Evolutionary conservation across 2,888 invertebrate genomes (phyloP), one percentile per base, ranked within the genome.

Genomic region (Drosophila pseudotalamancana): DNA sequence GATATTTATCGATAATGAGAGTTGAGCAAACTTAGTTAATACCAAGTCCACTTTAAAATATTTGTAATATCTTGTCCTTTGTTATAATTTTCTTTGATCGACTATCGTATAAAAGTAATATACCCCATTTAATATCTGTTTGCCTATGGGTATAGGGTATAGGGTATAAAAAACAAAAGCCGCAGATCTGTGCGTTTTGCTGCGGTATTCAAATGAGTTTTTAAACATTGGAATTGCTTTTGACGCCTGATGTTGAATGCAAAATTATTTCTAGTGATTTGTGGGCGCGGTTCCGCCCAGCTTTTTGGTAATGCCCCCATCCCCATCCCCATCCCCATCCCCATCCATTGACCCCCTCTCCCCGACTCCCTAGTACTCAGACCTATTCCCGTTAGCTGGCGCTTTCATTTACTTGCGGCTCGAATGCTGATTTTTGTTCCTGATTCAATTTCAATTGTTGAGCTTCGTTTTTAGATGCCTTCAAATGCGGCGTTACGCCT

Each of bases 201-300:
- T 49, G 62, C 54, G 79, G 77, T 57, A 77, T 77, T 77, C 72
- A 79, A 77, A 77, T 79, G 80, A 77, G 77, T 77, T 77, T 77
- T 79, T 79, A 77, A 77, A 76, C 77, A 77, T 79, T 77, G 79
- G 77, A 79, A 72, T 77, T 77, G 77, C 77, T 77, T 77, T 77
- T 77, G 77, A 77, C 80, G 77, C 77, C 77, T 76, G 80, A 77
- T 76, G 77, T 67, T 77, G 77, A 79, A 79, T 77, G 80, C 80
- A 54, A 77, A 77, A 77, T 79, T 75, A 77, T 77, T 77, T 77
- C 51, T 72, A 67, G 72, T 69, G 76, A 69, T 75, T 72, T 79
- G 68, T 68, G 63, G 51, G 65, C 27, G 63, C 37, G 27, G 27
- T 39, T 37, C 19, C 35, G 49, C 42, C 46, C 46, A 46, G 21